Base-by-base conservation (phyloP, 2,113 vertebrate species). In the Urocitellus parryii region DNA sequence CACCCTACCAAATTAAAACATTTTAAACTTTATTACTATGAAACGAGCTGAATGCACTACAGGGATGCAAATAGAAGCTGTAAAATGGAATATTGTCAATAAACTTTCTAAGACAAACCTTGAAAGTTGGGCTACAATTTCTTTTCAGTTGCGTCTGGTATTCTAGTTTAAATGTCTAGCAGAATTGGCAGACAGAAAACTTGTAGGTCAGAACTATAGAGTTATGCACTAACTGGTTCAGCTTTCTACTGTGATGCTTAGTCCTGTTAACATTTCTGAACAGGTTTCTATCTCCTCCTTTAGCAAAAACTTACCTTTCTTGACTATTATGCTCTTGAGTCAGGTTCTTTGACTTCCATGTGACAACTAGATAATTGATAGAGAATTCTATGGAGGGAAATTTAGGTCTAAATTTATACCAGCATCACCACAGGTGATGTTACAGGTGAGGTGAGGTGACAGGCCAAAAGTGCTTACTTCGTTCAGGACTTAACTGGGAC, bases 301-400 rank as follows among this genome's bases (percentile, higher is more conserved):
- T 87, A 51, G 27, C 20, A 68, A 68, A 81, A 81, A n/a, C 27
- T 80, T 65, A 74, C 17, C 1, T 86, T 90, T 65, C 42, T 63
- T 51, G 16, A 70, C 63, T 83, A 76, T 88, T 80, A 32, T 67
- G 56, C 68, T 95, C 45, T 76, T 80, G 13, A n/a, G 42, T 83
- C 39, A 82, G 72, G 4, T 45, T 74, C 68, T 92, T 27, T 92
- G 61, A 78, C 20, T 96, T 84, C 13, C 16, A 79, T 73, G 8
- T 42, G 85, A 84, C 37, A 56, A 67, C 34, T 58, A 90, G 87
- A 58, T 90, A 65, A 79, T n/a, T 48, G 53, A 86, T 45, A 80
- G 51, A 91, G 56, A 68, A 86, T 70, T 76, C 79, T 61, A 76
- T 58, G 32, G 67, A 58, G 68, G 88, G 27, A 86, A 81, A 91